Base-by-base conservation (phyloP, 2,888 invertebrate species). In the Empis livida region DNA sequence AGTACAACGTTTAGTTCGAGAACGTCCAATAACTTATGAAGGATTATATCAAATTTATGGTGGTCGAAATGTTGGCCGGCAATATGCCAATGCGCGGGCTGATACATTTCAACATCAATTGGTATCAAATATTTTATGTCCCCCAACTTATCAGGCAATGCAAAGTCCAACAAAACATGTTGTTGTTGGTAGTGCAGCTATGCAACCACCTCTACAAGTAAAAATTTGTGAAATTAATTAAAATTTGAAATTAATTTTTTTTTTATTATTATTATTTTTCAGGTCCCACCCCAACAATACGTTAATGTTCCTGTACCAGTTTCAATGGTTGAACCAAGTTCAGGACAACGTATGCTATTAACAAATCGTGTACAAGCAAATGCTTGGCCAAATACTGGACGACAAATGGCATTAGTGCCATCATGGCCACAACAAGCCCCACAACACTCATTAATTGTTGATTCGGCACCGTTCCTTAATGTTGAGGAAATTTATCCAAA, bases 111-210 rank as follows among this genome's bases (percentile, higher is more conserved):
- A 88, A 59, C 88, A 91, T 60, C 87, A 92, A 68, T 77, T 94
- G 67, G 91, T 93, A 35, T 91, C 92, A n/a, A 92, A 93, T 43
- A 88, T 94, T 60, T 75, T 94, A 46, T 93, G 93, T 69, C 92
- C 91, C 60, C 86, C 88, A 39, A 82, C 84, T 16, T 89, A 93
- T 62, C 92, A 91, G 74, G 81, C 84, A 80, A 51, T 90, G 90
- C 62, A 91, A 81, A 64, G 68, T 58, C 70, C 70, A 52, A 70
- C 70, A 50, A 70, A 70, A 72, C 74, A 70, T 55, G 75, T 75
- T 15, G 74, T 73, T 17, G 75, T 74, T 40, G 75, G 75, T 40
- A 72, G 71, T 44, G 74, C 73, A 48, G 73, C 73, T 13, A 70
- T 70, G 69, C 69, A 70, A 53, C 69, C 68, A 11, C 69, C 70